phyloP scores from a whole-genome alignment of 2,113 vertebrate genomes.

The Illadopsis cleaveri region DNA sequence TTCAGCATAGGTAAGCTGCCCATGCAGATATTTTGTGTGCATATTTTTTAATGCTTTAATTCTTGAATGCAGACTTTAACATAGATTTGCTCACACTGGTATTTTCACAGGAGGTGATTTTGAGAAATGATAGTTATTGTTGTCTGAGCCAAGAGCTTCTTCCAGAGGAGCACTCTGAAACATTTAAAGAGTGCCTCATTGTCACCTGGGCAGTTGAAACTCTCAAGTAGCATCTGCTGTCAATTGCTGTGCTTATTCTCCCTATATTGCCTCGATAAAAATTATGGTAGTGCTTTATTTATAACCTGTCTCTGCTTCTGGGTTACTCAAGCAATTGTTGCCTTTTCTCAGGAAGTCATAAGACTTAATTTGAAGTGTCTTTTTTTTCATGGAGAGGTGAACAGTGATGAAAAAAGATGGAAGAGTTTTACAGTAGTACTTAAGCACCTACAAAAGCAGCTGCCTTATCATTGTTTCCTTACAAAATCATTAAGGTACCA shows the following conservation, averaged over 20 bases:
- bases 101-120: neutral
- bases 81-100: neutral
- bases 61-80: neutral
- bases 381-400: neutral
- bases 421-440: neutral
- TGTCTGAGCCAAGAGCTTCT: neutral
- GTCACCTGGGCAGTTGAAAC: neutral
- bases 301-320: neutral
- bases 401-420: neutral
- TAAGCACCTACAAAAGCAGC: neutral
- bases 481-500: neutral
- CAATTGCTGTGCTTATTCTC: neutral
- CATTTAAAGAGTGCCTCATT: neutral
- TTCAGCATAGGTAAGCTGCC: neutral
- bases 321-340: neutral
- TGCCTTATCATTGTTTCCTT: neutral
- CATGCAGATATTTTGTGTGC: neutral
- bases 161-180: neutral
- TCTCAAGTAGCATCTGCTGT: neutral
- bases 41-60: neutral
- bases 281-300: neutral
- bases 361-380: neutral
- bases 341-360: neutral
- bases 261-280: neutral
- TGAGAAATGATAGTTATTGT: neutral